Base-by-base conservation (phyloP, 1,140 invertebrate genomes). In the Scaptomyza pallida region DNA sequence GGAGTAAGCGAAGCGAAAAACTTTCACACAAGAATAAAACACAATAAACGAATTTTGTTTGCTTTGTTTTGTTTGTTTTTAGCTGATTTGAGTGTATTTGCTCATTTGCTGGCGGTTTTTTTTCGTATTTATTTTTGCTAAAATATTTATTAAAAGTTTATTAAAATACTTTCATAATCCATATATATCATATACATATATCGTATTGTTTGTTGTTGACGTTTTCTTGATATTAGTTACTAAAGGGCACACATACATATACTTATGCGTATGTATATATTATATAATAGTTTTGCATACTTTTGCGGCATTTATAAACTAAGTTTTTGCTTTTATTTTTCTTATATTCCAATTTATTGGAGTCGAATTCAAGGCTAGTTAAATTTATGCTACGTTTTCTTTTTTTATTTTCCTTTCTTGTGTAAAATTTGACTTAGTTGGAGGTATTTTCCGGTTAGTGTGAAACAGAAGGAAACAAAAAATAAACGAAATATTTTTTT, bases 61-160 rank as follows among this genome's bases (percentile, higher is more conserved):
- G n/a, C n/a, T 55, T 21, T 12, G 19, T 45, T 55, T 12, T 54
- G 30, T 10, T 52, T 63, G 16, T 8, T 50, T 54, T 23, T 63
- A 43, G 33, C 23, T 64, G 33, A 9, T 51, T 56, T 19, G 45
- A 52, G 64, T 51, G n/a, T 26, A 16, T 52, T 30, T 37, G 33
- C 50, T 40, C 45, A 47, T 26, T 71, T 13, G 45, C 40, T 64
- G 55, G 55, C 50, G 40, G 55, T 64, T 54, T 48, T 40, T 44
- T 68, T 12, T 35, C 47, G 16, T 60, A 45, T 60, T 52, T 65
- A 62, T 61, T 61, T 88, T 81, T 82, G 79, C 82, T 86, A 88
- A 86, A 86, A 88, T 86, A 88, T 86, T 86, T 86, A 86, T 86
- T 88, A 86, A 86, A 86, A 86, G 78, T 86, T 88, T 88, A 86